A percentile compares a stretch with the other conserved stretches of the same genome.
Evolutionary conservation across 2,888 invertebrate genomes (phyloP).

Genomic region (Antheraea assamensis): DNA sequence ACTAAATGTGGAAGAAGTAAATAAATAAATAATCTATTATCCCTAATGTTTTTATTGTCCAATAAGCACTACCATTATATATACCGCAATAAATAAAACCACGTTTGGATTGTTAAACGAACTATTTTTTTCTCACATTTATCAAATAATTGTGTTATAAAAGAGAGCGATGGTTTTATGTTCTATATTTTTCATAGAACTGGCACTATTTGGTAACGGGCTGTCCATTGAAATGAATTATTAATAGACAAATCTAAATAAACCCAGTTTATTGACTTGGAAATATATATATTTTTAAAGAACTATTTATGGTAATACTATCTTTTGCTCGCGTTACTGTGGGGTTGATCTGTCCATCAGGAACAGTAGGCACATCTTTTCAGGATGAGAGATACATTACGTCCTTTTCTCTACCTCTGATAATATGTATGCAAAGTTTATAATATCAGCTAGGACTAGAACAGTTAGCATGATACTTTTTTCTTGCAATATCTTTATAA

Average conservation of each 20-base stretch:
- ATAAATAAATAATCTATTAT: neutral
- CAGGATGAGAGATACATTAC: too few relatives aligned
- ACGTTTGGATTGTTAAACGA: neutral
- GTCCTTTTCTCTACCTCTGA: too few relatives aligned
- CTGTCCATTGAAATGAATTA: slow-evolving; percentile 67
- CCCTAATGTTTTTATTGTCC: neutral
- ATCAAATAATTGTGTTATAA: slow-evolving; percentile 1
- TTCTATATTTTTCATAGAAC: slow-evolving; percentile 32
- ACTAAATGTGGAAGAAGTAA: neutral
- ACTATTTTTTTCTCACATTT: neutral
- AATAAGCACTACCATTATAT: neutral
- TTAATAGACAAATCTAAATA: slow-evolving; percentile 64
- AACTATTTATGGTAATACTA: neutral
- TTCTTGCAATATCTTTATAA: too few relatives aligned
- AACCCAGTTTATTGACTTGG: slow-evolving; percentile 23
- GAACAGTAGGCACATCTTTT: too few relatives aligned
- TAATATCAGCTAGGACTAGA: too few relatives aligned
- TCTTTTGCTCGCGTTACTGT: too few relatives aligned
- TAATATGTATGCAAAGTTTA: too few relatives aligned
- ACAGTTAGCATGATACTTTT: too few relatives aligned
- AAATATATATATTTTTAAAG: neutral
- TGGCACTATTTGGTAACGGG: slow-evolving; percentile 57
- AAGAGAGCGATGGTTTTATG: slow-evolving; percentile 29
- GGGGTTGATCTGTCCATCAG: too few relatives aligned
- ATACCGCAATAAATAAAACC: neutral